These are phyloP conservation scores for Hemibagrus guttatus DNA, from an alignment of 2,797 vertebrate genomes.

Conservation along the genomic window DNA sequence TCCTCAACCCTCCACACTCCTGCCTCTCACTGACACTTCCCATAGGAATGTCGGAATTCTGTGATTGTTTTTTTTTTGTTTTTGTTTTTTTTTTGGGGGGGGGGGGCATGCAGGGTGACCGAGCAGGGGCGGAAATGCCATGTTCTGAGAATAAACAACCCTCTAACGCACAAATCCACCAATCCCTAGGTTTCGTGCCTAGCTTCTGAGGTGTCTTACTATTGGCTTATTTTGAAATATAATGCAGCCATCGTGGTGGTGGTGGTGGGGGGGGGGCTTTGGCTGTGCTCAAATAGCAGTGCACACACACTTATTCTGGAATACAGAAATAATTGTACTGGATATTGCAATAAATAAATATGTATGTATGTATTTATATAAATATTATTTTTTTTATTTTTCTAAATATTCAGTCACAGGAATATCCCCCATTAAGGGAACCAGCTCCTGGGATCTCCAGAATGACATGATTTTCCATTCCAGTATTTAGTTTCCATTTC, in stretches of 20 bases:
- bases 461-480: conserved; percentile 16
- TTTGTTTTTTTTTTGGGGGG: too few species aligned
- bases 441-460: not conserved
- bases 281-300: not conserved
- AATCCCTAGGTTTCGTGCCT: conserved; percentile 13
- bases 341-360: too few species aligned
- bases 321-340: not conserved
- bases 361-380: not conserved
- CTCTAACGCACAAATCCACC: conserved; percentile 28
- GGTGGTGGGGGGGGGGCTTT: too few species aligned
- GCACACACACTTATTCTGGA: not conserved
- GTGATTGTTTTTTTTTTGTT: too few species aligned
- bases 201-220: not conserved
- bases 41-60: conserved; percentile 1
- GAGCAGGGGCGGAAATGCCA: conserved; percentile 53
- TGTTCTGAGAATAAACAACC: conserved; percentile 51
- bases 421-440: not conserved
- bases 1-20: not conserved
- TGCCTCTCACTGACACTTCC: not conserved
- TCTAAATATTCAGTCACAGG: not conserved
- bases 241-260: not conserved
- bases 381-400: not conserved
- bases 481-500: conserved; percentile 4
- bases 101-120: not conserved
- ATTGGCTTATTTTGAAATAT: conserved; percentile 38